A percentile compares a stretch with the other conserved stretches of the same genome.
These are phyloP conservation scores for Hermaeophaga mercurialis DNA, from an alignment of 2,888 invertebrate genomes.

Conservation along the genomic window DNA sequence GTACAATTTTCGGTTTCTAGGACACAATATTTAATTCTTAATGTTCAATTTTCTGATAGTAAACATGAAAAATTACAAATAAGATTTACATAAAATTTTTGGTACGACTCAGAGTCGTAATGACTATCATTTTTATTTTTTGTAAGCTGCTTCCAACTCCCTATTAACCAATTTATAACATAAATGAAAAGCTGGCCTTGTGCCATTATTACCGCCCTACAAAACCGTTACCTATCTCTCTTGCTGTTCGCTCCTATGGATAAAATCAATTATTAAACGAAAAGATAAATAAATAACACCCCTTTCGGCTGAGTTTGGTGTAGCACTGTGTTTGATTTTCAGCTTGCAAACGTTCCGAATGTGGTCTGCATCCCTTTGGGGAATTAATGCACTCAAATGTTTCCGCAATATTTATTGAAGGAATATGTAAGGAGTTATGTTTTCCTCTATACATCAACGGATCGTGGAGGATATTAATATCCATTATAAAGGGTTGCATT, in stretches of 20 bases:
- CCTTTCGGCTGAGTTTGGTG: slow-evolving; percentile 12
- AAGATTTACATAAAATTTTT: too few species aligned
- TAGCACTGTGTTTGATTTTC: slow-evolving; percentile 19
- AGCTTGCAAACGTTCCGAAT: slow-evolving; percentile 1
- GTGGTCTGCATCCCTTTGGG: slow-evolving; percentile 17
- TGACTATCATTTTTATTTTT: too few species aligned
- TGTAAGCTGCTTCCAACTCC: background rate
- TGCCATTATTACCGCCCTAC: background rate
- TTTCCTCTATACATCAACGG: background rate
- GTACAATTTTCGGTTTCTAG: too few species aligned
- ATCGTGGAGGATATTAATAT: too few species aligned
- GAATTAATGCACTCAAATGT: slow-evolving; percentile 10
- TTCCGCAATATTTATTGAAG: slow-evolving; percentile 2
- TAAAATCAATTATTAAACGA: slow-evolving; percentile 24
- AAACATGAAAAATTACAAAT: too few species aligned
- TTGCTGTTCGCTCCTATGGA: background rate
- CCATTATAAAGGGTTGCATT: too few species aligned
- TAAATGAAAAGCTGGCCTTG: background rate
- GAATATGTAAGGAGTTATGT: background rate
- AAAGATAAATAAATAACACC: slow-evolving; percentile 25
- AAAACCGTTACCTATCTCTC: background rate
- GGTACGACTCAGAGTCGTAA: too few species aligned
- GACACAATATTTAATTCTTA: too few species aligned
- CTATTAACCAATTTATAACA: background rate
- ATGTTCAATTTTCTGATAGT: too few species aligned